Evolutionary conservation across 2,113 vertebrate species (phyloP).

Genomic region (Otolemur garnettii): DNA sequence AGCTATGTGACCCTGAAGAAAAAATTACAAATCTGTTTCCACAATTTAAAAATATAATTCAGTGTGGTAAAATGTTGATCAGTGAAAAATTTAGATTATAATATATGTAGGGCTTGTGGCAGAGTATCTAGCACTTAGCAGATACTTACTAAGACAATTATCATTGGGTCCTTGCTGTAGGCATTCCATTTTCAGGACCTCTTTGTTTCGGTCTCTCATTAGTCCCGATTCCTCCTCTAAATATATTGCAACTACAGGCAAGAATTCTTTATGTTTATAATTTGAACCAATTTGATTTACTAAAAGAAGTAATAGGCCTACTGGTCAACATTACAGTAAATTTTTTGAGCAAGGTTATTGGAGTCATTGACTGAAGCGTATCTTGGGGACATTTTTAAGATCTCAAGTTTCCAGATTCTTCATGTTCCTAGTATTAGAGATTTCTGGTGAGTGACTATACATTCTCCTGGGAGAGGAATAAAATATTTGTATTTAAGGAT

Average conservation of each 20-base stretch:
- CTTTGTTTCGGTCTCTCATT: background rate
- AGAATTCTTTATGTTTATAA: background rate
- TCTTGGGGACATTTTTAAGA: background rate
- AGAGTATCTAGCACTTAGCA: no score
- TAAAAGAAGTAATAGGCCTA: slow-evolving; percentile 4
- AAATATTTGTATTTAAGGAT: background rate
- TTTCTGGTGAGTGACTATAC: background rate
- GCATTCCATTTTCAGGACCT: background rate
- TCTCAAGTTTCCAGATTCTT: background rate
- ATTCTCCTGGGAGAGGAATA: background rate
- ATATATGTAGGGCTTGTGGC: background rate
- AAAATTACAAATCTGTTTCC: background rate
- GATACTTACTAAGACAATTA: background rate
- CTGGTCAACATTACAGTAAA: background rate
- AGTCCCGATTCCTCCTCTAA: background rate
- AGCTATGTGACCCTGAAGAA: background rate
- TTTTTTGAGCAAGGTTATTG: background rate
- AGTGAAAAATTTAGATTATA: background rate
- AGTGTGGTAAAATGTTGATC: background rate
- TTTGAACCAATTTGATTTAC: background rate
- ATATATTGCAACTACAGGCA: background rate
- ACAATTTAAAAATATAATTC: background rate
- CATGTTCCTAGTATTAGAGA: background rate
- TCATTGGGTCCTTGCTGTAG: background rate
- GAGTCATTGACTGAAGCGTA: background rate